Evolutionary conservation across 2,113 vertebrate genomes (phyloP).

Genomic region (Xerus inauris): DNA sequence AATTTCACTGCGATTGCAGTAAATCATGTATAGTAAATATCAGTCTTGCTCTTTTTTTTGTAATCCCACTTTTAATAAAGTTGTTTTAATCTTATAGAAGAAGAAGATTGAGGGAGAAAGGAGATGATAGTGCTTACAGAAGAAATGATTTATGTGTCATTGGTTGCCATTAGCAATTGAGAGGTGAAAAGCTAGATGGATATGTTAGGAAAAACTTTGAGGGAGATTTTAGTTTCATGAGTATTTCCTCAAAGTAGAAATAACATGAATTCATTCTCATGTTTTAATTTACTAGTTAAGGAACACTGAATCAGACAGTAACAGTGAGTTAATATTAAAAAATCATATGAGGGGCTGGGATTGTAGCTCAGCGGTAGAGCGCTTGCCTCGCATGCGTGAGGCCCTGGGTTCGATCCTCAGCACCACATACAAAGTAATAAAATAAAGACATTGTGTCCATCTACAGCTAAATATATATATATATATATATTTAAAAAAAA

Average conservation of each 20-base stretch:
- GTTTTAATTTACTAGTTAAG: slow-evolving; percentile 45
- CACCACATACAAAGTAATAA: no score
- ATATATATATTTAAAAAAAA: no score
- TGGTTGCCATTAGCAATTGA: background rate
- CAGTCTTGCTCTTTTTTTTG: no score
- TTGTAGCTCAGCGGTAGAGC: no score
- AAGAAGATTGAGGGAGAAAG: background rate
- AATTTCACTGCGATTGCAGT: background rate
- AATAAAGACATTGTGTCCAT: no score
- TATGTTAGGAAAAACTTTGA: slow-evolving; percentile 14
- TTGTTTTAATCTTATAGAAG: slow-evolving; percentile 46
- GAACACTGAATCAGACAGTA: slow-evolving; percentile 50
- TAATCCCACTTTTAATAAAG: background rate
- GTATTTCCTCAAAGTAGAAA: slow-evolving; percentile 29
- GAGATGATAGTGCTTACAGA: background rate
- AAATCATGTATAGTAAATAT: background rate
- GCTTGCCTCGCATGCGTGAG: no score
- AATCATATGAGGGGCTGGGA: no score
- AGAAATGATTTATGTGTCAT: background rate
- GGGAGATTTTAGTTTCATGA: slow-evolving; percentile 15
- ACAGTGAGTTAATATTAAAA: slow-evolving; percentile 10
- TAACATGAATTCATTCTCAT: slow-evolving; percentile 9
- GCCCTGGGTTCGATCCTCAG: no score
- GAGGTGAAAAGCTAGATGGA: background rate
- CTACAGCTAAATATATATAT: no score